Base-by-base conservation (phyloP, 64 coral and sea anemone genomes). In the Montipora capricornis region DNA sequence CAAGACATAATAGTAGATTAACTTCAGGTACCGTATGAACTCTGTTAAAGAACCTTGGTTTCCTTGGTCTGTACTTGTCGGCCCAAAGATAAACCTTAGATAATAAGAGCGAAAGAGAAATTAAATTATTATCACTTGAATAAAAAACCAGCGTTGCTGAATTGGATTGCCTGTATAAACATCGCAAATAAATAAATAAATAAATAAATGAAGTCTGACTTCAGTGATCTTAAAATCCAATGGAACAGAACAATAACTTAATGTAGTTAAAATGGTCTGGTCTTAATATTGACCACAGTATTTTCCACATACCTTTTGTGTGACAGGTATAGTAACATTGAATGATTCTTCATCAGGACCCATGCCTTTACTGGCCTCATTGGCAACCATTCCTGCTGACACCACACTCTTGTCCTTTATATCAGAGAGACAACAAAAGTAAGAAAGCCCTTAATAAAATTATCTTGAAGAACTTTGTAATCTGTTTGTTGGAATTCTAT, bases 11-110 rank as follows among this genome's bases (percentile, higher is more conserved):
- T 57, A 8, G 22, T 10, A 15, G 12, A 47, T 11, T 61, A 71
- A 91, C 97, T 37, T 37, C 37, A 37, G 37, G 74, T 95, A 98
- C 97, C 50, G 97, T 98, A 82, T 98, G 97, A 8, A 98, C 97
- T 94, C 97, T 95, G 84, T 98, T 98, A 20, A 98, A 98, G 61
- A 98, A 98, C 37, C 97, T 93, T 71, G 97, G 97, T 58, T 98
- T 98, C 50, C 97, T 90, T 47, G 97, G 97, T 75, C 97, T 90
- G 88, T 98, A 98, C 29, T 98, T 98, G 91, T 98, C 97, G 91
- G 95, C 78, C 97, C 97, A 98, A n/a, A 94, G 76, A 76, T 98
- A 98, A 47, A 82, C 92, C 97, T 98, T 71, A 73, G 3, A 67
- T 5, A 11, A 51, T 20, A 81, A 81, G 52, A 53, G 47, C 47